Evolutionary conservation across 2,797 vertebrate genomes (phyloP).

Genomic region (Urocyon cinereoargenteus): DNA sequence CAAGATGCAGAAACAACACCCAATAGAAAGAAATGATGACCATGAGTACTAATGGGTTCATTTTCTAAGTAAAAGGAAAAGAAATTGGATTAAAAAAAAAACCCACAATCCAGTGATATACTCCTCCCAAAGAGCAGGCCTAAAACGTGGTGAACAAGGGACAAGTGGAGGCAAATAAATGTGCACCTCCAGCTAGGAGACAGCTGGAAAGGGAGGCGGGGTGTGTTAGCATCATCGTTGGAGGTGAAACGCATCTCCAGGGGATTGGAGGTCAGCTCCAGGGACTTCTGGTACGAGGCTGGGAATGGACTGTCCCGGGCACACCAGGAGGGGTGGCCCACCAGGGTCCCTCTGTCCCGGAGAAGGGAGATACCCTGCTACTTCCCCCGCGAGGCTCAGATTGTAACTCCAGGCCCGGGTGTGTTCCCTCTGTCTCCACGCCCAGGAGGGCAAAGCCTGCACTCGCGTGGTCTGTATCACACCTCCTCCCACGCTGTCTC

Average conservation of each 20-base stretch:
- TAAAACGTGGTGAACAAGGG: rapidly evolving
- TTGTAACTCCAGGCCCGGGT: neutral
- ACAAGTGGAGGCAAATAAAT: neutral
- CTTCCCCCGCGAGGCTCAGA: rapidly evolving
- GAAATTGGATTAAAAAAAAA: neutral
- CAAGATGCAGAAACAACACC: neutral
- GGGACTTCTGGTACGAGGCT: neutral
- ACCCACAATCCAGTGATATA: neutral
- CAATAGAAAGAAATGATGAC: rapidly evolving
- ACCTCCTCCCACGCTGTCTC: neutral
- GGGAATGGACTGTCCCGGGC: neutral
- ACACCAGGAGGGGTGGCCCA: neutral
- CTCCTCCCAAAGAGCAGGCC: neutral
- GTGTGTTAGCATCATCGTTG: rapidly evolving
- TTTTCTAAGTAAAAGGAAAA: neutral
- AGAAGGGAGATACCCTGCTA: rapidly evolving
- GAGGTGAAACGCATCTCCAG: neutral
- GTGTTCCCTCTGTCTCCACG: neutral
- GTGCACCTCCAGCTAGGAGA: rapidly evolving
- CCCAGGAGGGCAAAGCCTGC: neutral
- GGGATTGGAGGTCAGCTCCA: rapidly evolving
- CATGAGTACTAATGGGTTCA: too few species aligned
- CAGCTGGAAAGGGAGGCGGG: neutral
- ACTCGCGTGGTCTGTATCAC: neutral
- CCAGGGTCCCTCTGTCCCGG: neutral